Evolutionary conservation across 2,113 vertebrate genomes (phyloP), one percentile per base, ranked within the genome.

Genomic region (Scortum barcoo): DNA sequence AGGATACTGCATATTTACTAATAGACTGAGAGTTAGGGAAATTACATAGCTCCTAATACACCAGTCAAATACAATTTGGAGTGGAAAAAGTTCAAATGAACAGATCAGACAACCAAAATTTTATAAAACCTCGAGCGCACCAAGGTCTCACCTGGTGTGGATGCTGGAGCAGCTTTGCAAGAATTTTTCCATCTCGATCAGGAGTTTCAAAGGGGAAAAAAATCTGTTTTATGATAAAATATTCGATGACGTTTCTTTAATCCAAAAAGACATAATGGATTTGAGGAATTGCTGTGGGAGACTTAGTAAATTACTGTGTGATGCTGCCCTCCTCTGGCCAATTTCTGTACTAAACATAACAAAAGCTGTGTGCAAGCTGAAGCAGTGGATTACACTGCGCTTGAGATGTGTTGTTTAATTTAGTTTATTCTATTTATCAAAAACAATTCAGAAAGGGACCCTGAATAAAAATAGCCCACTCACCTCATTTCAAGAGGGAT

Each of bases 251-350:
- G 13, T 51, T 54, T 72, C 12, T 26, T 69, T 46, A n/a, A 46
- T 53, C 7, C 40, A 66, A 36, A 76, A 58, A 70, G 19, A 58
- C n/a, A 51, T 20, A 14, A n/a, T 26, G 40, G 61, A 17, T 62
- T 48, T 22, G 28, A 40, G 44, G 24, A 20, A 12, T 42, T 66
- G 28, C 0, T 72, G 54, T 28, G 13, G 12, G 36, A 48, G 10
- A 40, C 24, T 54, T 8, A 22, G 14, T 38, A 13, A 60, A 72
- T 6, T n/a, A 57, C 69, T 87, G 65, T 86, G 50, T 80, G 54
- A 78, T 89, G 78, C 91, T 91, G 91, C 89, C 88, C 83, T 67
- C 91, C 20, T 81, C 73, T 91, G 93, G 89, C 22, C 3, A 33
- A 10, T 24, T 33, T 36, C 2, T 3, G 33, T 46, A 42, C 6